Evolutionary conservation across 35 echinoderm and acorn worm genomes (phyloP), one percentile per base, ranked within the genome.

Genomic region (Strongylocentrotus purpuratus): DNA sequence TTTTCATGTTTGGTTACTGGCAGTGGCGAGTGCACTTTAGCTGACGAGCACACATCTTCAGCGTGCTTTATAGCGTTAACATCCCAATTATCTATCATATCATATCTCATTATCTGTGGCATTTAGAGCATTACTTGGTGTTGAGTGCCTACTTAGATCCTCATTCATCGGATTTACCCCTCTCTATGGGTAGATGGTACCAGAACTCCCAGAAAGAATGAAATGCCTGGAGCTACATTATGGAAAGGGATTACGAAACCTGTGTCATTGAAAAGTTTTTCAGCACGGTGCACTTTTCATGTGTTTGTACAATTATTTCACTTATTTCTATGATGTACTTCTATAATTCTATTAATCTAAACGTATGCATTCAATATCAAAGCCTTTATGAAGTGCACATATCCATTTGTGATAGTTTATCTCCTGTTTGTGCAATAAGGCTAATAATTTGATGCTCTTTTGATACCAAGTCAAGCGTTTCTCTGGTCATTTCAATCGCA

Each of bases 41-140:
- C 8, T 55, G 50, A 55, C 8, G 50, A 14, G 50, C 50, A 14
- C n/a, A n/a, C 50, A 10, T 55, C 50, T 55, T 55, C 50, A 14
- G 61, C 17, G 61, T n/a, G n/a, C 61, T 5, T 6, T 70, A 5
- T 70, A 22, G 61, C 61, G 18, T 22, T 70, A 70, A 70, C 61
- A 28, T 70, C 61, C 61, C 61, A 70, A 70, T 70, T 70, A 70
- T 70, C 17, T 18, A 18, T 22, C 18, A 2, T 70, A 70, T 70
- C 61, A 25, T 70, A 28, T 70, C 18, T 28, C 61, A 70, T 70
- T 70, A 70, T 70, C 17, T 70, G 61, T 28, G 61, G 61, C 61
- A 70, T 70, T 70, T 70, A 70, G 61, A 70, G 61, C 61, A 70
- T 70, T 70, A 70, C 61, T 70, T 70, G 60, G 61, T 70, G 61